Conservation (phyloP, 2,888 invertebrate species). For the Loripinus fragilis region DNA sequence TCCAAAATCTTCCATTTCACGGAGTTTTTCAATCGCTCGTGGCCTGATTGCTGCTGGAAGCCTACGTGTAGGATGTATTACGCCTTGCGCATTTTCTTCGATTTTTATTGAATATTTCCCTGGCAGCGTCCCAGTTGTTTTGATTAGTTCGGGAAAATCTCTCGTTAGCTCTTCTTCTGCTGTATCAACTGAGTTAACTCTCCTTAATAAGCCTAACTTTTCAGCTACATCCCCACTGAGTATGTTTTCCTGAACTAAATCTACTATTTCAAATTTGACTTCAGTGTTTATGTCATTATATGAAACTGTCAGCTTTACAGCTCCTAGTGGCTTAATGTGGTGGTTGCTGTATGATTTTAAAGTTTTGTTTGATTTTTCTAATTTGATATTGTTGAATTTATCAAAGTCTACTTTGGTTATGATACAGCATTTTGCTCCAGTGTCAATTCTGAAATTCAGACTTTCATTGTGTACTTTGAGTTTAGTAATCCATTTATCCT, state of each 20-base stretch:
- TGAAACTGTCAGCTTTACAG: constrained; percentile 2
- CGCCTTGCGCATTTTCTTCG: constrained; percentile 24
- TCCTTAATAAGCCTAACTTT: constrained; percentile 24
- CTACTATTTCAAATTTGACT: constrained; percentile 33
- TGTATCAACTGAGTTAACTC: neutral
- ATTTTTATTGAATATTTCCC: constrained; percentile 17
- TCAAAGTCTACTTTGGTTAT: constrained; percentile 24
- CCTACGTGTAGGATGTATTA: constrained; percentile 31
- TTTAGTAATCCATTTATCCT: constrained; percentile 32
- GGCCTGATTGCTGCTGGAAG: constrained; percentile 31
- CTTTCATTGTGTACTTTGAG: constrained; percentile 14
- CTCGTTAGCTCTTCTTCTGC: neutral
- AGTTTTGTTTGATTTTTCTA: constrained; percentile 16
- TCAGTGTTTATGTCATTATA: constrained; percentile 18
- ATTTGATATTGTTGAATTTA: constrained; percentile 1
- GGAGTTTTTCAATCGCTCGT: constrained; percentile 28
- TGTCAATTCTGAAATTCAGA: constrained; percentile 33
- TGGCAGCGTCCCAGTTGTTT: constrained; percentile 6
- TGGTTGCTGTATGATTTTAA: constrained; percentile 43
- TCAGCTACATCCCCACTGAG: constrained; percentile 32
- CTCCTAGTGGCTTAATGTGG: constrained; percentile 30
- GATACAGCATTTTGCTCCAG: constrained; percentile 45
- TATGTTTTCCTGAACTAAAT: constrained; percentile 27
- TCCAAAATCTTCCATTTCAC: constrained; percentile 40
- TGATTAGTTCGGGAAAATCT: neutral